Conservation (phyloP, 2,888 invertebrate genomes). For the Mythimna loreyi region DNA sequence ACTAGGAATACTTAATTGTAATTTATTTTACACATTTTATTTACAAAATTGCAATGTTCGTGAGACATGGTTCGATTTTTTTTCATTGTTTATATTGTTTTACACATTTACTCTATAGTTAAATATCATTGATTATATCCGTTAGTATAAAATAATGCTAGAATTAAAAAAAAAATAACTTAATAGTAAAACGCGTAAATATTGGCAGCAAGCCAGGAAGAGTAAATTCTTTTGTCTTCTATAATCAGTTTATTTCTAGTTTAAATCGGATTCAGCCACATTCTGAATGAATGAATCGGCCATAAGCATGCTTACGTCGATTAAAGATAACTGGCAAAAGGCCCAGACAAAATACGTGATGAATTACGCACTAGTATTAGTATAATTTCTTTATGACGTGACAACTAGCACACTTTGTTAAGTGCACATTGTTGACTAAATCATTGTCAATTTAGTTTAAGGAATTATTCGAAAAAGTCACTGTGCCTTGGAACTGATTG, state of each 20-base stretch:
- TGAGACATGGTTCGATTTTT: slow-evolving; percentile 4
- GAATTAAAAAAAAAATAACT: slow-evolving; percentile 11
- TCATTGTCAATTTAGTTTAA: no score
- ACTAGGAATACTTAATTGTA: no score
- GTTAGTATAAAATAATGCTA: background rate
- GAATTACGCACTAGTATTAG: background rate
- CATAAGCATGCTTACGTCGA: background rate
- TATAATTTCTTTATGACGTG: background rate
- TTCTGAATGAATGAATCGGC: slow-evolving; percentile 47
- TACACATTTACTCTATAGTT: slow-evolving; percentile 31
- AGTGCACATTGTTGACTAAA: background rate
- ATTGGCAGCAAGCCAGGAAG: slow-evolving; percentile 33
- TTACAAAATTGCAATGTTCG: background rate
- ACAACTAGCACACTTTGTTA: background rate
- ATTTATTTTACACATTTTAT: no score
- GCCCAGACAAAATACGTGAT: slow-evolving; percentile 10
- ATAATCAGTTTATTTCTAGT: slow-evolving; percentile 2
- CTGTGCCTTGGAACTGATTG: no score
- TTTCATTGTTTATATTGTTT: slow-evolving; percentile 25
- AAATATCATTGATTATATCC: slow-evolving; percentile 19
- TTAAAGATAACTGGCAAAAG: slow-evolving; percentile 3
- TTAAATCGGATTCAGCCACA: slow-evolving; percentile 6
- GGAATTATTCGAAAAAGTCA: no score
- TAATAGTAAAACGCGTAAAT: slow-evolving; percentile 17
- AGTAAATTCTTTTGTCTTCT: slow-evolving; percentile 16